Base-by-base conservation (phyloP, 2,888 invertebrate genomes). In the Cephus pulcher region DNA sequence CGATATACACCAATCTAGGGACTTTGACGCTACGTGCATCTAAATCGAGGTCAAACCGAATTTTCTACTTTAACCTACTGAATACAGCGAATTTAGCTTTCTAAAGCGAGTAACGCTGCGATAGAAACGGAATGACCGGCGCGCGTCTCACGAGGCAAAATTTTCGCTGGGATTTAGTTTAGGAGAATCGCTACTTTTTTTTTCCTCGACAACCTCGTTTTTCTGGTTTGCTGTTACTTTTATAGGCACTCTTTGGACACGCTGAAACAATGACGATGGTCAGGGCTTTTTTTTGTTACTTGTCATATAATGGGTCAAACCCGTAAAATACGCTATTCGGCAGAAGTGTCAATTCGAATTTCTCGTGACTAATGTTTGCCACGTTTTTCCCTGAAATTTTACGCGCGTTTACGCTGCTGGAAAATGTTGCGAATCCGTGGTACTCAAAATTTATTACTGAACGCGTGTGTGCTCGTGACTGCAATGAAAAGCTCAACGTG, bases 11-110 rank as follows among this genome's bases (percentile, higher is more conserved):
- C 56, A 56, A 56, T 71, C 32, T 71, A n/a, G 34, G 74, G 74
- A 74, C 74, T 74, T 74, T 74, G 74, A 74, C 35, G 74, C 34
- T 74, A 81, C 79, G 80, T 79, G 83, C 76, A 81, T 86, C 85
- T 87, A 89, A 89, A 91, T 90, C 87, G 90, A 90, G 91, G 91
- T 91, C 91, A 90, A 88, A 90, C 90, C 91, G 86, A 91, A 91
- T 91, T 91, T 91, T 91, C 91, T 91, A 91, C 90, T 91, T 90
- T 91, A 91, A 91, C 91, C 91, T 91, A 91, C 91, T 90, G 88
- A 89, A 91, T 89, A 88, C 87, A 86, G 89, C 88, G 87, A 91
- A 91, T 90, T 91, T 90, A 91, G 90, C 91, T 91, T 91, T 91
- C 91, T 91, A 91, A 91, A 90, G 85, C 87, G 81, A 82, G 83